These are phyloP conservation scores for Caenorhabditis doughertyi DNA, from an alignment of 2,888 invertebrate genomes.

Conservation along the genomic window DNA sequence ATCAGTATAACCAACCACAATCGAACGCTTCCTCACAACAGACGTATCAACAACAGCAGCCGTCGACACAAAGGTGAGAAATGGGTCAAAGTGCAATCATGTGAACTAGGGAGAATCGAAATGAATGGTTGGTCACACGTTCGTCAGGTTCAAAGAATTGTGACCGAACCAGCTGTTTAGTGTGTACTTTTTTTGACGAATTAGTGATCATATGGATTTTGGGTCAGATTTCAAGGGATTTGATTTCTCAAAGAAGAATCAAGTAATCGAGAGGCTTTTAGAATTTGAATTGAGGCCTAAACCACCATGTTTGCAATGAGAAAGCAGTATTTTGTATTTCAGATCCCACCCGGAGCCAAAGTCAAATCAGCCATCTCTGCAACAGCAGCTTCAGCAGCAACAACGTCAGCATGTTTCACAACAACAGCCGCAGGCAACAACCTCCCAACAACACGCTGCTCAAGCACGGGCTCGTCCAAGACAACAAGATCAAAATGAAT, in stretches of 20 bases:
- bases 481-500: conserved; percentile 32
- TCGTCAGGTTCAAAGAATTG: background rate
- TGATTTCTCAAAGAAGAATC: too few relatives aligned
- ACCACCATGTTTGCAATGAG: too few relatives aligned
- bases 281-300: too few relatives aligned
- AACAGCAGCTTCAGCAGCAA: background rate
- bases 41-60: conserved; percentile 12
- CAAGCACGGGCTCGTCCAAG: conserved; percentile 22
- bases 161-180: background rate
- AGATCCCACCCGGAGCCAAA: conserved; percentile 9
- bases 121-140: background rate
- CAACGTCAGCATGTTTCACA: background rate
- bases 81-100: conserved; percentile 3
- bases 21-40: too few relatives aligned
- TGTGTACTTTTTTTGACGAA: too few relatives aligned
- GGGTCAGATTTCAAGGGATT: too few relatives aligned
- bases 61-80: conserved; percentile 8
- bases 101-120: too few relatives aligned
- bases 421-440: conserved; percentile 10
- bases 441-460: background rate
- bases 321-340: conserved; percentile 3
- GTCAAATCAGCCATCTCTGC: background rate
- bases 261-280: too few relatives aligned
- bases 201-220: too few relatives aligned
- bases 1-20: conserved; percentile 16